Evolutionary conservation across 2,888 invertebrate genomes (phyloP).

Genomic region (Poecilobothrus nobilitatus): DNA sequence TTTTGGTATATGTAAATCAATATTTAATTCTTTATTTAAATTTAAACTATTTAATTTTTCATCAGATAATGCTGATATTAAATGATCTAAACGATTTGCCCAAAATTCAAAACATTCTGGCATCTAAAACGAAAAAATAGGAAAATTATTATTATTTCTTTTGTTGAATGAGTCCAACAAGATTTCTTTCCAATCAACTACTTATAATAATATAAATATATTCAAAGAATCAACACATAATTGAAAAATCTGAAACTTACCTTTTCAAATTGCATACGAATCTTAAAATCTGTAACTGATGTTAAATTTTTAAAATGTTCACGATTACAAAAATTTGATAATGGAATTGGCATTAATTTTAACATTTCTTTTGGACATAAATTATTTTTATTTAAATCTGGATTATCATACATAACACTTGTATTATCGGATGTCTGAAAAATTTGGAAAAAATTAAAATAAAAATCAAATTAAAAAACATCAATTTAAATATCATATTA

Average conservation of each 20-base stretch:
- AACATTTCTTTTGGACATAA: slow-evolving; percentile 42
- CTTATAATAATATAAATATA: too few species aligned
- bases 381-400: slow-evolving; percentile 34
- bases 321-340: slow-evolving; percentile 40
- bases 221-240: neutral
- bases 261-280: slow-evolving; percentile 38
- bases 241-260: slow-evolving; percentile 27
- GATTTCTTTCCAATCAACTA: too few species aligned
- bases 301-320: slow-evolving; percentile 42
- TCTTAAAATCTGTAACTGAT: slow-evolving; percentile 39
- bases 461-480: neutral
- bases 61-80: slow-evolving; percentile 38
- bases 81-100: slow-evolving; percentile 40
- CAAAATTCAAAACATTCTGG: slow-evolving; percentile 40
- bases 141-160: neutral
- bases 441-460: neutral
- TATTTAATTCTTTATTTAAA: slow-evolving; percentile 36
- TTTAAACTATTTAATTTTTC: slow-evolving; percentile 37
- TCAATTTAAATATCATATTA: too few species aligned
- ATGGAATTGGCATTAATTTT: slow-evolving; percentile 42
- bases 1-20: slow-evolving; percentile 36
- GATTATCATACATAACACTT: slow-evolving; percentile 35
- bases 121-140: slow-evolving; percentile 30
- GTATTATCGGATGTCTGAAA: slow-evolving; percentile 39
- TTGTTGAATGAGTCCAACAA: too few species aligned